A percentile compares a stretch with the other conserved stretches of the same genome.
These are phyloP conservation scores for Rhamphomyia laevipes DNA, from an alignment of 2,888 invertebrate genomes.

Conservation along the genomic window DNA sequence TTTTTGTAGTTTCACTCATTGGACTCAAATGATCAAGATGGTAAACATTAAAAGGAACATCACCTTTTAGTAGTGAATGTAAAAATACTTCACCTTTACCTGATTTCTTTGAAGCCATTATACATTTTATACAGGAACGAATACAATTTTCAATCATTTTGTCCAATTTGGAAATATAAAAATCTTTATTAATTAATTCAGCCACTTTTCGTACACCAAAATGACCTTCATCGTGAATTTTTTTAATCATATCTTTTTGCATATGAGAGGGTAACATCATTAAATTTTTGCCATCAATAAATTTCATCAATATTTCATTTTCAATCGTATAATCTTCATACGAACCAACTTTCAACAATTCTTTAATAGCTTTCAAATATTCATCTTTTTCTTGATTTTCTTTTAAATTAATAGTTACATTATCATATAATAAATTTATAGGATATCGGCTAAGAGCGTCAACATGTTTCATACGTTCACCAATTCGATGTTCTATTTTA, in stretches of 20 bases:
- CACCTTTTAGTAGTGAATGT: constrained; percentile 23
- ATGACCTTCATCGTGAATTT: constrained; percentile 26
- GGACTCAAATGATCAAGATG: constrained; percentile 28
- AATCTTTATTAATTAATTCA: neutral
- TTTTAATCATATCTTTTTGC: constrained; percentile 25
- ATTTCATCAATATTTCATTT: neutral
- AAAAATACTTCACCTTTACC: constrained; percentile 27
- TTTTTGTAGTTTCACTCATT: constrained; percentile 13
- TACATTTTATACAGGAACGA: constrained; percentile 11
- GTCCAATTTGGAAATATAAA: neutral
- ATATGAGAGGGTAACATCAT: constrained; percentile 25
- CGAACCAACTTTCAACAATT: neutral
- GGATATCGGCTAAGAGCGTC: neutral
- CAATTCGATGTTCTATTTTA: constrained; percentile 15
- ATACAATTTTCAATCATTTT: neutral
- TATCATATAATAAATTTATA: neutral
- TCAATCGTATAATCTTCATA: neutral
- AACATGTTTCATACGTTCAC: neutral
- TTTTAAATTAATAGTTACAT: neutral
- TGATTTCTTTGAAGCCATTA: constrained; percentile 14
- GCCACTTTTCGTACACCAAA: constrained; percentile 17
- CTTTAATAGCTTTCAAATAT: neutral
- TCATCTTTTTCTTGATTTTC: neutral
- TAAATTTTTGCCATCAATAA: constrained; percentile 3
- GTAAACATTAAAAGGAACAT: constrained; percentile 21